Evolutionary conservation across 2,113 vertebrate genomes (phyloP), one percentile per base, ranked within the genome.

Genomic region (Piprites chloris): DNA sequence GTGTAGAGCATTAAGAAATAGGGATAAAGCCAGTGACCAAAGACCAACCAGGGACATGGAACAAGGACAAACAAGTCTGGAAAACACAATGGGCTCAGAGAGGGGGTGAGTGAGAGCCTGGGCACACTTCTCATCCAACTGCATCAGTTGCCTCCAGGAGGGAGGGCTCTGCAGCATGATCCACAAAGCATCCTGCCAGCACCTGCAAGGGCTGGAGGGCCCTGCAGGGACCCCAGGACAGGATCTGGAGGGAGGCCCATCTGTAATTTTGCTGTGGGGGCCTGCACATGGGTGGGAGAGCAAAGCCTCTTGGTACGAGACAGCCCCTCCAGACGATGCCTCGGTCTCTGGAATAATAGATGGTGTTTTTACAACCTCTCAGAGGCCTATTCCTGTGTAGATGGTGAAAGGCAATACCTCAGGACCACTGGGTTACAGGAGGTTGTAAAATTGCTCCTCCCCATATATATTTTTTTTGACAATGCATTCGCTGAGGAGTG

Each of bases 351-450:
- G 47, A 72, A 92, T 94, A 93, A 90, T 93, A 79, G 80, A 79
- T 77, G 73, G 50, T 92, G 58, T 68, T 93, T 94, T 97, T 90
- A 81, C 69, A 95, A 58, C 83, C 74, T 81, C 53, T 91, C 6
- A 3, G 74, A 85, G 50, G 72, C 75, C 73, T 44, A 23, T 62
- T 87, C 76, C 83, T 83, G 89, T 59, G 92, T 59, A 93, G 63
- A 86, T 0, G 0, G 46, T 79, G 75, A 93, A 94, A 82, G 26
- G 83, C 87, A 67, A 79, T 62, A 63, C 76, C 37, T 74, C 53
- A 82, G 69, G 55, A 80, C 72, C 80, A 88, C 67, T 80, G 53
- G 89, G 56, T 85, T 75, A 76, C 73, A 22, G 62, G 73, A 95
- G 89, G 41, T 15, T 53, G 56, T 75, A 97, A 92, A 95, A 85